A percentile compares a stretch with the other conserved stretches of the same genome.
phyloP scores from a whole-genome alignment of 2,113 vertebrate species.

The Poeciliopsis turrubarensis region DNA sequence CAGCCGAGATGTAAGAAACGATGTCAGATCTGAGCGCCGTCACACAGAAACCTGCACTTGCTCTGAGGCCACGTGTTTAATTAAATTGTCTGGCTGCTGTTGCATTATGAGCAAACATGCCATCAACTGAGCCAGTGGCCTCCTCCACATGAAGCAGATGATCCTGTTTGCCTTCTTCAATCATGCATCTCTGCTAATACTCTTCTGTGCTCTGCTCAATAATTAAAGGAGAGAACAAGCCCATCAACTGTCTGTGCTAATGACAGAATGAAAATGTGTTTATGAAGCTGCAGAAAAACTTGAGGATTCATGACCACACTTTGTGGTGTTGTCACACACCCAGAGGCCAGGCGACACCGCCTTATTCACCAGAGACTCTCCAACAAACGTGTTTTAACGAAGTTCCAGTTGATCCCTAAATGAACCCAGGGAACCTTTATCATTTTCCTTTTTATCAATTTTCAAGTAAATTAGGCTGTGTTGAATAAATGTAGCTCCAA shows the following conservation, averaged over 20 bases:
- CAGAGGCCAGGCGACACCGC: background rate
- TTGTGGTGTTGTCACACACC: background rate
- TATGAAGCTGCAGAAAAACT: background rate
- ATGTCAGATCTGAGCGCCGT: background rate
- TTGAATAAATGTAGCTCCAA: too few species aligned
- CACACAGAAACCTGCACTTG: background rate
- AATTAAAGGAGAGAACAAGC: background rate
- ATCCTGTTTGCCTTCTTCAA: background rate
- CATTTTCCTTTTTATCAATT: too few species aligned
- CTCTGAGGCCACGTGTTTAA: background rate
- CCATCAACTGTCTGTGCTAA: background rate
- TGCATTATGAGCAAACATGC: background rate
- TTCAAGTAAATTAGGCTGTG: too few species aligned
- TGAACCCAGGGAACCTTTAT: too few species aligned
- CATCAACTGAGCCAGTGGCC: background rate
- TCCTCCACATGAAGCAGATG: background rate
- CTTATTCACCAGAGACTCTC: background rate
- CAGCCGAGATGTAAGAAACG: background rate
- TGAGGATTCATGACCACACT: background rate
- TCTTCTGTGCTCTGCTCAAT: background rate
- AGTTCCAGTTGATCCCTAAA: too few species aligned
- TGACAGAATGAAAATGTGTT: background rate
- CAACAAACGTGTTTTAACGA: background rate
- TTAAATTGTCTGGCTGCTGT: background rate
- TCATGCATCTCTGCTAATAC: background rate